These are phyloP conservation scores for Malaclemys terrapin DNA, from an alignment of 2,113 vertebrate genomes.

Conservation along the genomic window DNA sequence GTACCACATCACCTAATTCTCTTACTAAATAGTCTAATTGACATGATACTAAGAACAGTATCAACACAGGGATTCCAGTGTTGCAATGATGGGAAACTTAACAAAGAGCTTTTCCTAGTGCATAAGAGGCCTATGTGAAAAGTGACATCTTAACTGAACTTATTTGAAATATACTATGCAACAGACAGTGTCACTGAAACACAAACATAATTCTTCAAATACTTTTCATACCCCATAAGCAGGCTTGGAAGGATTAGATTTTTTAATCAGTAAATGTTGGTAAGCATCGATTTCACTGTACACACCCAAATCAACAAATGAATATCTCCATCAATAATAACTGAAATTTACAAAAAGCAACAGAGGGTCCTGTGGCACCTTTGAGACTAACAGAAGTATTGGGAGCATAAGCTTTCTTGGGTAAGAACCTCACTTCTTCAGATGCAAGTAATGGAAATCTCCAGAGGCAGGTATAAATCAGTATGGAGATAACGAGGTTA, in stretches of 20 bases:
- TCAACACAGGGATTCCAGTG: background rate
- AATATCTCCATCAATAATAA: background rate
- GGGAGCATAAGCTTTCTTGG: too few relatives aligned
- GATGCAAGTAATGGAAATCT: too few relatives aligned
- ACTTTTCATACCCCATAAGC: slow-evolving; percentile 11
- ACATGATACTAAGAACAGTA: slow-evolving; percentile 17
- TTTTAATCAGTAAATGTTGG: background rate
- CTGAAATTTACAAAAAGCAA: background rate
- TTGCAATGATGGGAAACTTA: background rate
- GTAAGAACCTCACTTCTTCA: too few relatives aligned
- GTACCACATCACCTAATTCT: slow-evolving; percentile 44
- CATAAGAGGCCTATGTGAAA: background rate
- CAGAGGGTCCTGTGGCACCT: too few relatives aligned
- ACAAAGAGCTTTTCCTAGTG: background rate
- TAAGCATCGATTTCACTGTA: background rate
- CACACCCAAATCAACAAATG: background rate
- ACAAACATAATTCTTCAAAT: background rate
- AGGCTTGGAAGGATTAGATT: background rate
- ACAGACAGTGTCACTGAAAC: background rate
- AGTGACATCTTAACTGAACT: background rate
- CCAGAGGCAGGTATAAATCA: too few relatives aligned
- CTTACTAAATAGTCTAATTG: slow-evolving; percentile 39
- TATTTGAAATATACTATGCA: background rate
- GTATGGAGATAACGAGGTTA: too few relatives aligned
- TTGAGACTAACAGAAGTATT: too few relatives aligned